Evolutionary conservation across 2,113 vertebrate species (phyloP), one percentile per base, ranked within the genome.

Genomic region (Burhinus bistriatus): DNA sequence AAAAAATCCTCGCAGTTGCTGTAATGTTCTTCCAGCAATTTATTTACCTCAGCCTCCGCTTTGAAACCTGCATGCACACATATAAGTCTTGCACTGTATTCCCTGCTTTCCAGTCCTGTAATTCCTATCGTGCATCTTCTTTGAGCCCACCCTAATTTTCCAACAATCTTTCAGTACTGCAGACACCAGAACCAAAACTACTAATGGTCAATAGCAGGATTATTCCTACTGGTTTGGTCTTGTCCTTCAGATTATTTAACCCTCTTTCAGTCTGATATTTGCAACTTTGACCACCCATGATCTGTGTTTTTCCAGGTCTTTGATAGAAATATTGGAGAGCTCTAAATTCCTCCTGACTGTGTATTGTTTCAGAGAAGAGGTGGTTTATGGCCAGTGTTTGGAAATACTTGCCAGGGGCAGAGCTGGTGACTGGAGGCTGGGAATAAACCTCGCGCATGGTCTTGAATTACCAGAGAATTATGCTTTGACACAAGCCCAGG

Each of bases 381-480:
- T 76, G 36, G 12, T 75, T 89, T 71, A 13, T 85, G 78, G 61
- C 1, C 52, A 38, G 14, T 20, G 30, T 47, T 61, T 90, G 58
- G 79, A 77, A 79, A 80, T 19, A 79, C 11, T 62, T 92, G 62
- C 47, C 75, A 79, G 65, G 72, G 26, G 27, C 66, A 81, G 76
- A 80, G 45, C 52, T 83, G n/a, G n/a, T 76, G 76, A 30, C 52
- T 7, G 4, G 51, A 73, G 69, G 14, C 55, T 81, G n/a, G 57
- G 58, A 81, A 61, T 61, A 57, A 90, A n/a, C 27, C 64, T 61
- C 44, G 2, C 0, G 2, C 3, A 2, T 16, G 9, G 18, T 23
- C 75, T 64, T 29, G 21, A 70, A 92, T 91, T 51, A 91, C 25
- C 96, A 96, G 90, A 92, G 88, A 94, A 17, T 12, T 72, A 25